Evolutionary conservation across 2,888 invertebrate genomes (phyloP).

Genomic region (Antheraea assamensis): DNA sequence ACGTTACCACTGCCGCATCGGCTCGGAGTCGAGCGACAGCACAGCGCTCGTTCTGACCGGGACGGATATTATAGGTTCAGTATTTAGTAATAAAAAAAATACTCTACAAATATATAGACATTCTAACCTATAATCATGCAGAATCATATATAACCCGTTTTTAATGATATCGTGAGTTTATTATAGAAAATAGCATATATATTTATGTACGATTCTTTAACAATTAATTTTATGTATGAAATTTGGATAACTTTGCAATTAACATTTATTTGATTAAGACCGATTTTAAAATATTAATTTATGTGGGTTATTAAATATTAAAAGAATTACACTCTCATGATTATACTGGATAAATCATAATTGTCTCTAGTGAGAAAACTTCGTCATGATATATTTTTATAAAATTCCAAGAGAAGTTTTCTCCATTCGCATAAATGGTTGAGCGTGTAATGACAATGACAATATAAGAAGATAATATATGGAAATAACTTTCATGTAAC

Average conservation of each 20-base stretch:
- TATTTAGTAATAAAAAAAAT: neutral
- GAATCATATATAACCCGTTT: neutral
- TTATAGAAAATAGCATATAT: too few species aligned
- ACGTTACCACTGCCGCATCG: constrained; percentile 91
- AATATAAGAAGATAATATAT: neutral
- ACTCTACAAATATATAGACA: too few species aligned
- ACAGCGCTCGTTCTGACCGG: constrained; percentile 83
- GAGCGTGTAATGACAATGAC: neutral
- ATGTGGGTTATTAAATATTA: neutral
- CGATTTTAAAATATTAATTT: neutral
- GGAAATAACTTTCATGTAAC: neutral
- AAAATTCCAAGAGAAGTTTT: neutral
- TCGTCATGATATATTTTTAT: too few species aligned
- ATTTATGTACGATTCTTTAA: too few species aligned
- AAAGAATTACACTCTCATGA: neutral
- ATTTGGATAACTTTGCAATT: neutral
- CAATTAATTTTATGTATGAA: neutral
- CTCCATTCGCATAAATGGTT: neutral
- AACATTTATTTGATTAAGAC: neutral
- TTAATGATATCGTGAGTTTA: too few species aligned
- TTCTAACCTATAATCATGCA: neutral
- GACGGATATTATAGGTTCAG: constrained; percentile 90
- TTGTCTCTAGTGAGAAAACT: too few species aligned
- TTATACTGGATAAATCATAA: too few species aligned
- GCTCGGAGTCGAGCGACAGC: constrained; percentile 84